phyloP scores from a whole-genome alignment of 92 coral and sea anemone species.

The Phenganax stokvisi region DNA sequence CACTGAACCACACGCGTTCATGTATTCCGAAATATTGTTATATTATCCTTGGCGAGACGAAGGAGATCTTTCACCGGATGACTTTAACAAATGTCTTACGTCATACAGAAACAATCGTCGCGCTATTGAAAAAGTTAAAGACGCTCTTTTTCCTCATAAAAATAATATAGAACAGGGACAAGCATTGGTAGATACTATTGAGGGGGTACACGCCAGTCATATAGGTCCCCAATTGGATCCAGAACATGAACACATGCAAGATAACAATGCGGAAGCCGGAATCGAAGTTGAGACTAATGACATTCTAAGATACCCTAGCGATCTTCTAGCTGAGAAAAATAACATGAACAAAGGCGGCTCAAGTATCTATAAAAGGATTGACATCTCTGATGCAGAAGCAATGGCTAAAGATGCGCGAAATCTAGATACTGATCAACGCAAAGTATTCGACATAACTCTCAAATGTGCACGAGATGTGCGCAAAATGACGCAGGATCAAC shows the following conservation, averaged over 20 bases:
- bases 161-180: slow-evolving; percentile 24
- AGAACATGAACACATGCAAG: slow-evolving; percentile 26
- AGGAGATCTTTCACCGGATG: slow-evolving; percentile 28
- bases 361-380: slow-evolving; percentile 16
- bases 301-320: slow-evolving; percentile 27
- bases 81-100: slow-evolving; percentile 20
- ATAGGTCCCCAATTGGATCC: slow-evolving; percentile 9
- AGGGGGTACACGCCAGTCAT: slow-evolving; percentile 21
- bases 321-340: not conserved
- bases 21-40: slow-evolving; percentile 22
- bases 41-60: slow-evolving; percentile 1
- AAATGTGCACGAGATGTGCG: slow-evolving; percentile 26
- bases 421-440: slow-evolving; percentile 30
- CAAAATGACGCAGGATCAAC: slow-evolving; percentile 24
- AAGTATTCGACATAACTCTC: slow-evolving; percentile 11
- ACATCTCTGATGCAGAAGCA: slow-evolving; percentile 31
- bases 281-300: slow-evolving; percentile 15
- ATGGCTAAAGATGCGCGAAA: slow-evolving; percentile 26
- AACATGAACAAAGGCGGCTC: not conserved
- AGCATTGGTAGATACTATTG: slow-evolving; percentile 20
- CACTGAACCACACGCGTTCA: slow-evolving; percentile 35
- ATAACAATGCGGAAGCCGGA: slow-evolving; percentile 10
- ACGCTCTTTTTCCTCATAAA: slow-evolving; percentile 34
- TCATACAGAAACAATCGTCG: slow-evolving; percentile 17
- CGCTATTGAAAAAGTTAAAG: slow-evolving; percentile 24